Percentiles rank a stretch among this genome's conserved stretches.
phyloP scores from a whole-genome alignment of 2,113 vertebrate genomes.

The Tylochromis polylepis region DNA sequence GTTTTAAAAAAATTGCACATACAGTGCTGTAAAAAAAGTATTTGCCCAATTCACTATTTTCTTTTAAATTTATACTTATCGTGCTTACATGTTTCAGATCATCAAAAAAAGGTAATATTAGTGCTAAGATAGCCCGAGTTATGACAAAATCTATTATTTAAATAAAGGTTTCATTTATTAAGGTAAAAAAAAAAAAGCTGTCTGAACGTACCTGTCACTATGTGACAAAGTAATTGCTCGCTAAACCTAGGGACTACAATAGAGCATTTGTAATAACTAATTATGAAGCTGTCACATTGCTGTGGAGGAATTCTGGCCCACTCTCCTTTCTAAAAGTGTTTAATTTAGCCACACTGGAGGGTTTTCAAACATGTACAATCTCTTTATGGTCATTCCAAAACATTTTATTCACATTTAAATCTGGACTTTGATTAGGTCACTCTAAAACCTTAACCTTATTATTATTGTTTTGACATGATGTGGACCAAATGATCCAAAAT shows the following conservation, averaged over 20 bases:
- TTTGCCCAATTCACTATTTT: neutral
- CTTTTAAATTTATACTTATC: neutral
- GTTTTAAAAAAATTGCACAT: neutral
- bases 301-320: neutral
- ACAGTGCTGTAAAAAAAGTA: neutral
- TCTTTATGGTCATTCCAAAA: neutral
- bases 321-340: neutral
- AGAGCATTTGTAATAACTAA: neutral
- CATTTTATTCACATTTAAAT: neutral
- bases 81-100: neutral
- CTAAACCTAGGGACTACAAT: neutral
- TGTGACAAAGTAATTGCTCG: neutral
- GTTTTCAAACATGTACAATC: neutral
- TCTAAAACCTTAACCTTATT: neutral
- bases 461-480: neutral
- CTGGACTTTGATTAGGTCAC: neutral
- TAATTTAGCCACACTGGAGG: neutral
- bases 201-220: neutral
- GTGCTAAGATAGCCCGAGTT: neutral
- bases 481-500: no score
- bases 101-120: neutral
- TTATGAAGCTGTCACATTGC: neutral
- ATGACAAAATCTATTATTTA: neutral
- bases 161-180: neutral
- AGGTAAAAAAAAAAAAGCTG: neutral